A percentile compares a stretch with the other conserved stretches of the same genome.
Conservation (phyloP, 2,888 invertebrate species). For the Metacarcinus magister region DNA sequence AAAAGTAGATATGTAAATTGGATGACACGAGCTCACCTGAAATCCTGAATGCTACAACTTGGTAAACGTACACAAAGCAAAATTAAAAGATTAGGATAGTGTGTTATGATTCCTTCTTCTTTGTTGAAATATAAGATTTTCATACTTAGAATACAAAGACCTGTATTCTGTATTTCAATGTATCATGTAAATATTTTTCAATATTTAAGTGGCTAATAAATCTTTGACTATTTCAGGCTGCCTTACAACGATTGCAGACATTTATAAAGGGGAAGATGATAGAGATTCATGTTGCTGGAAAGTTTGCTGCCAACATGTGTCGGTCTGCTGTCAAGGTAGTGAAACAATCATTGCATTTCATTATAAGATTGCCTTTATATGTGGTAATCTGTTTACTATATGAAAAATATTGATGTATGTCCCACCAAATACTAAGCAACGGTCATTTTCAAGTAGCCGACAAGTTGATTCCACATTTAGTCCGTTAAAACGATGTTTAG, state of each 20-base stretch:
- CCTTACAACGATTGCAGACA: slow-evolving; percentile 90
- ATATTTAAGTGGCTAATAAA: background rate
- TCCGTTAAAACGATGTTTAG: too few species aligned
- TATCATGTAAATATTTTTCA: background rate
- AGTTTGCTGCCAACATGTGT: slow-evolving; percentile 90
- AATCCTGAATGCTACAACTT: too few species aligned
- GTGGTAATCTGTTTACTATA: background rate
- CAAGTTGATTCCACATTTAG: too few species aligned
- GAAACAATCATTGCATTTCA: background rate
- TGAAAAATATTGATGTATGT: too few species aligned
- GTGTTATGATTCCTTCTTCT: too few species aligned
- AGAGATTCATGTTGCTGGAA: slow-evolving; percentile 93
- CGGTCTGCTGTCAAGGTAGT: slow-evolving; percentile 86
- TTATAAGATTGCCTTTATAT: background rate
- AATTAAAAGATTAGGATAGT: too few species aligned
- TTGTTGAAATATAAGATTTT: background rate
- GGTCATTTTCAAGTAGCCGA: too few species aligned
- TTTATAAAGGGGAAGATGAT: slow-evolving; percentile 90
- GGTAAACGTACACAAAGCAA: too few species aligned
- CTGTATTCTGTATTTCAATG: background rate
- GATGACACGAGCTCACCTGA: too few species aligned
- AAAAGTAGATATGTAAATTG: too few species aligned
- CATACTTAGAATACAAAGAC: background rate
- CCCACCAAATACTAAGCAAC: too few species aligned
- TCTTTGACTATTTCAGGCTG: slow-evolving; percentile 85